These are phyloP conservation scores for Ruditapes philippinarum DNA, from an alignment of 1,140 invertebrate species.

Conservation along the genomic window DNA sequence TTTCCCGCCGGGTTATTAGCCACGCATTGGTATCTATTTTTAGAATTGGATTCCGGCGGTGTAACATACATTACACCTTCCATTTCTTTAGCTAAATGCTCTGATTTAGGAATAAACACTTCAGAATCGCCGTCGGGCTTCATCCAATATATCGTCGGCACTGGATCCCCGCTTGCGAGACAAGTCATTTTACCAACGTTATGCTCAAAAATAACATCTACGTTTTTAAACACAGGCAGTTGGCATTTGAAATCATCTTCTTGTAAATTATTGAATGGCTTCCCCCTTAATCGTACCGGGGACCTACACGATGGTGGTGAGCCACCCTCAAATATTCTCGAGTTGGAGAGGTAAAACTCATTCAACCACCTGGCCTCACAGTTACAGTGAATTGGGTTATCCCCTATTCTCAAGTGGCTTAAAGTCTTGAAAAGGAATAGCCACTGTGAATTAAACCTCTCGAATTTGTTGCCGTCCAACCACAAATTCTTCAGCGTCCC, in stretches of 20 bases:
- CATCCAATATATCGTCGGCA: conserved; percentile 85
- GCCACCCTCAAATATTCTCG: conserved; percentile 79
- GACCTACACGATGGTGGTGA: conserved; percentile 79
- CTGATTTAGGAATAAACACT: conserved; percentile 72
- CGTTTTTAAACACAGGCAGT: conserved; percentile 84
- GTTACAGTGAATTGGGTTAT: conserved; percentile 85
- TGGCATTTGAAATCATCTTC: conserved; percentile 84
- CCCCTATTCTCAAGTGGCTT: conserved; percentile 82
- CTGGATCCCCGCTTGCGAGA: conserved; percentile 83
- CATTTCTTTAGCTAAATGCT: conserved; percentile 75
- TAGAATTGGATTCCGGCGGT: conserved; percentile 73
- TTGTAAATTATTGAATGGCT: conserved; percentile 77
- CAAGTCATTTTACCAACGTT: conserved; percentile 82
- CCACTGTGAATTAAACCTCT: conserved; percentile 78
- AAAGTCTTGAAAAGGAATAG: conserved; percentile 80
- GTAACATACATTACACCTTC: conserved; percentile 81
- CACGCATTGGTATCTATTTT: conserved; percentile 83
- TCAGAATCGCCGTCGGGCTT: conserved; percentile 80
- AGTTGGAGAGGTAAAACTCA: conserved; percentile 75
- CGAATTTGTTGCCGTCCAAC: conserved; percentile 84
- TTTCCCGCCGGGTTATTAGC: conserved; percentile 86
- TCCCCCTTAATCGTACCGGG: conserved; percentile 75
- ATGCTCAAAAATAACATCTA: conserved; percentile 82
- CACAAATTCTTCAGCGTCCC: conserved; percentile 82
- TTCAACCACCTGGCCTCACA: conserved; percentile 84